Base-by-base conservation (phyloP, 1,140 invertebrate genomes). In the Drosophila willistoni region DNA sequence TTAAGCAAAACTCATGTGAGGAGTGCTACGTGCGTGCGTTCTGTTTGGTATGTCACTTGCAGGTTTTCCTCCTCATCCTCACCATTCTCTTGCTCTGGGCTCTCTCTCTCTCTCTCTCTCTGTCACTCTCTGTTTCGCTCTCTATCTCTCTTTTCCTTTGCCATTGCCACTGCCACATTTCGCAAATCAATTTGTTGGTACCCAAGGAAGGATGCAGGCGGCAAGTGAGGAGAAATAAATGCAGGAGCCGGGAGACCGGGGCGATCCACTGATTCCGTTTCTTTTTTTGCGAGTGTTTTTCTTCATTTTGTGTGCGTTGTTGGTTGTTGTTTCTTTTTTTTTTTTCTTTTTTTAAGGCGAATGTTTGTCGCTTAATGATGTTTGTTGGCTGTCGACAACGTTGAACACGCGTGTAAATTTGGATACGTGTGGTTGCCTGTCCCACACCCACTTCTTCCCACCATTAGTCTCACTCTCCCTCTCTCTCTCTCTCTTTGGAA, bases 331-430 rank as follows among this genome's bases (percentile, higher is more conserved):
- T 33, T 44, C 72, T 72, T 60, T 47, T 10, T 25, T 29, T 60
- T 14, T 33, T 47, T 47, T 9, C 47, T 73, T 69, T 51, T 64
- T 60, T 56, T 29, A 57, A 61, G 63, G 51, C 55, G 67, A 70
- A 72, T 76, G 73, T 79, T 75, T 79, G 73, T 42, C 61, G 78
- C 71, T 71, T 77, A 80, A 77, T 80, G 74, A 74, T 77, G 78
- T 79, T 77, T 80, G 78, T 78, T 71, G 67, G 57, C 67, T 65
- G 73, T 76, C 76, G 76, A 29, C 63, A 66, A 56, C 51, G 51
- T 33, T 22, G 64, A 79, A 71, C 60, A 65, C 69, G 69, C 77
- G 74, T 77, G 77, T 70, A 77, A 79, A 77, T 79, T 69, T 70
- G 66, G 76, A 74, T 77, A 77, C 71, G 77, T 80, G 74, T 60